phyloP scores from a whole-genome alignment of 2,113 vertebrate species.

The Coturnix japonica region DNA sequence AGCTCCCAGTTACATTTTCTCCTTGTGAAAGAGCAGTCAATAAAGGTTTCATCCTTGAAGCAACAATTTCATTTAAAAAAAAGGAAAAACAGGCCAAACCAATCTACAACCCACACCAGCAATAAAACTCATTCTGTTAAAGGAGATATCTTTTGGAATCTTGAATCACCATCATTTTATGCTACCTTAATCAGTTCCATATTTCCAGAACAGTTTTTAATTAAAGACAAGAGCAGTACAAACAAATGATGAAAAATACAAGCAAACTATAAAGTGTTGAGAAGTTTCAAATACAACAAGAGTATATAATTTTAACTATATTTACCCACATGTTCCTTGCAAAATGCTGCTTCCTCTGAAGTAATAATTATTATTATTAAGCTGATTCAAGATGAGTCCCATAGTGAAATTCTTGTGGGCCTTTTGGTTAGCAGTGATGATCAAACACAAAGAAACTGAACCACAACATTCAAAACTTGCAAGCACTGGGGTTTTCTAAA shows the following conservation, averaged over 20 bases:
- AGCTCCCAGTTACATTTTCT: neutral
- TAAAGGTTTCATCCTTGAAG: neutral
- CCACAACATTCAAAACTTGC: neutral
- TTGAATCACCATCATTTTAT: neutral
- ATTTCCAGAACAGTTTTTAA: neutral
- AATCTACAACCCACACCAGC: neutral
- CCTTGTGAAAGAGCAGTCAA: neutral
- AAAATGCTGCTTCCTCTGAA: neutral
- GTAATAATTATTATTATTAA: constrained; percentile 40
- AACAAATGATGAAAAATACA: neutral
- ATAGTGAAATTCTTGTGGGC: constrained; percentile 15
- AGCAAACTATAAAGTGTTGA: neutral
- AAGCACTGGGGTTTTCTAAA: neutral
- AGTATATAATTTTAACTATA: neutral
- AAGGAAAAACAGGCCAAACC: neutral
- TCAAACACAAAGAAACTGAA: constrained; percentile 16
- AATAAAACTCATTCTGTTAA: neutral
- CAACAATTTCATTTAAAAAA: neutral
- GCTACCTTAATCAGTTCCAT: neutral
- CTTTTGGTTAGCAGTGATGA: neutral
- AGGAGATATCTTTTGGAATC: neutral
- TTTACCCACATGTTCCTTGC: neutral
- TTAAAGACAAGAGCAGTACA: neutral
- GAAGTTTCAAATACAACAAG: neutral
- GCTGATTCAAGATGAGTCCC: constrained; percentile 21